A percentile compares a stretch with the other conserved stretches of the same genome.
Evolutionary conservation across 2,113 vertebrate species (phyloP).

Genomic region (Dasypus novemcinctus): DNA sequence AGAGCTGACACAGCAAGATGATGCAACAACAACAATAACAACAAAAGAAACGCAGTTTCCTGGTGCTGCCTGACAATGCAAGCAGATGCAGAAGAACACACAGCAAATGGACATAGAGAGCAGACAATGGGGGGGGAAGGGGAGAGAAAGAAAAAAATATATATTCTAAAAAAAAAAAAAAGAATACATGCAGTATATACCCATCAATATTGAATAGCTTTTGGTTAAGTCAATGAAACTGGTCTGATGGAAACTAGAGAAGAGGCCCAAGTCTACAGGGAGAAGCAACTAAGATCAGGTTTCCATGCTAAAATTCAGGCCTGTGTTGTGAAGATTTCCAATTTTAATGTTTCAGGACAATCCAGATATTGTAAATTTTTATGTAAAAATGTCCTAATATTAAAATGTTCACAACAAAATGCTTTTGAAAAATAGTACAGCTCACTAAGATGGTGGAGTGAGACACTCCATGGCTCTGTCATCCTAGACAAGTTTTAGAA

Average conservation of each 20-base stretch:
- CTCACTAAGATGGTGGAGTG: too few relatives aligned
- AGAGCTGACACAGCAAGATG: too few relatives aligned
- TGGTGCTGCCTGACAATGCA: too few relatives aligned
- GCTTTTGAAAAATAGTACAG: background rate
- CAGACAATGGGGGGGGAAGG: too few relatives aligned
- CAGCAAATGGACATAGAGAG: too few relatives aligned
- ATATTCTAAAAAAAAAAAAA: too few relatives aligned
- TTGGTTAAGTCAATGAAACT: background rate
- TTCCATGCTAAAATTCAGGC: background rate
- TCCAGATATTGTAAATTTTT: background rate
- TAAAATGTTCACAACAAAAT: background rate
- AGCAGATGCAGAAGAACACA: too few relatives aligned
- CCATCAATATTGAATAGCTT: background rate
- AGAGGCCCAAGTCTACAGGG: background rate
- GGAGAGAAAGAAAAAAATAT: too few relatives aligned
- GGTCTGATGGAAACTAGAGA: background rate
- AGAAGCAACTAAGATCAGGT: background rate
- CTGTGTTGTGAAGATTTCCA: background rate
- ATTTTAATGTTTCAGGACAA: background rate
- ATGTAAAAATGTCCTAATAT: background rate
- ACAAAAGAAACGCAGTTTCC: too few relatives aligned
- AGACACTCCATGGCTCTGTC: too few relatives aligned
- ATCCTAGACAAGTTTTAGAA: too few relatives aligned
- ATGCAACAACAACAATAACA: too few relatives aligned
- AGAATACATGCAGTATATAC: background rate